Conservation (phyloP, 1,140 invertebrate species). For the Bombus balteatus region DNA sequence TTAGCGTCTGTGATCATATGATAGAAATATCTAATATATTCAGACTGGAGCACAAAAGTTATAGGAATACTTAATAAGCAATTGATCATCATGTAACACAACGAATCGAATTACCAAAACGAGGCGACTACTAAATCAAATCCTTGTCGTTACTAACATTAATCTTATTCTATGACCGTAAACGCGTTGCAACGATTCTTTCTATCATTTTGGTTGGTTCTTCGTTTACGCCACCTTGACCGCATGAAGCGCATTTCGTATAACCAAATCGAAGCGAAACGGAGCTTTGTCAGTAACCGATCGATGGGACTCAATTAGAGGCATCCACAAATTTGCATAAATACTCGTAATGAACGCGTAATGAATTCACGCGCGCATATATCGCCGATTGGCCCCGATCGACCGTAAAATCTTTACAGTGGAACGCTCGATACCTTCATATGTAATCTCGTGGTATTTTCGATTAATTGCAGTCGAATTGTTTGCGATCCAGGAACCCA, state of each 20-base stretch:
- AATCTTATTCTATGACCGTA: background rate
- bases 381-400: background rate
- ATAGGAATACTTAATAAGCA: too few relatives aligned
- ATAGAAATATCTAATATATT: too few relatives aligned
- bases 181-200: background rate
- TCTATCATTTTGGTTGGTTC: background rate
- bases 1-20: too few relatives aligned
- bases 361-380: slow-evolving; percentile 42
- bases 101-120: too few relatives aligned
- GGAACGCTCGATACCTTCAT: background rate
- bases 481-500: slow-evolving; percentile 59
- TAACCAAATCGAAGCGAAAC: slow-evolving; percentile 16
- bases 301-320: slow-evolving; percentile 65
- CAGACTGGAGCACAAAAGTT: too few relatives aligned
- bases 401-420: slow-evolving; percentile 33
- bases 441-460: slow-evolving; percentile 58
- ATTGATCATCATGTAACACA: too few relatives aligned
- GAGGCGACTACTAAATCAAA: too few relatives aligned
- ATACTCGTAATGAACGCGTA: slow-evolving; percentile 62
- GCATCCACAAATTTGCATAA: slow-evolving; percentile 71
- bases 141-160: background rate
- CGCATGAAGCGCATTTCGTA: background rate
- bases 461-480: slow-evolving; percentile 71
- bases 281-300: slow-evolving; percentile 60
- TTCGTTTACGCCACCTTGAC: background rate